These are phyloP conservation scores for Troides aeacus DNA, from an alignment of 2,888 invertebrate genomes.

Conservation along the genomic window DNA sequence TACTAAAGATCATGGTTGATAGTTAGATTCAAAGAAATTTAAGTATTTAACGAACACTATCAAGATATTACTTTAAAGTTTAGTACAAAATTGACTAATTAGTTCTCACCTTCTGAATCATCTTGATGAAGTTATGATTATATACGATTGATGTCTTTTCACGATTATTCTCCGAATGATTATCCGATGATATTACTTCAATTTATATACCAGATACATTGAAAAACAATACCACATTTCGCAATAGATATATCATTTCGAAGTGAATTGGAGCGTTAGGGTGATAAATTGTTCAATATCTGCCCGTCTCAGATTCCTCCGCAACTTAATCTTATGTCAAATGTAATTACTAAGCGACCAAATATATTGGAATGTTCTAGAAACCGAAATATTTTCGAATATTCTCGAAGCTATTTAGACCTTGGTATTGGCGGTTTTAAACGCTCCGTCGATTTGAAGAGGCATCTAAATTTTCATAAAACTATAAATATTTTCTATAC, in stretches of 20 bases:
- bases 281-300: slow-evolving; percentile 27
- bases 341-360: slow-evolving; percentile 4
- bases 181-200: slow-evolving; percentile 41
- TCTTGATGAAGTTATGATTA: slow-evolving; percentile 37
- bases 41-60: too few relatives aligned
- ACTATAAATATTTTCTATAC: too few relatives aligned
- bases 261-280: slow-evolving; percentile 54
- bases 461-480: too few relatives aligned
- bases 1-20: slow-evolving; percentile 8
- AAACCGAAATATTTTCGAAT: too few relatives aligned
- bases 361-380: too few relatives aligned
- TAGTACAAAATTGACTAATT: too few relatives aligned
- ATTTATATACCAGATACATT: slow-evolving; percentile 68
- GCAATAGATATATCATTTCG: slow-evolving; percentile 60
- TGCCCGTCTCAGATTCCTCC: slow-evolving; percentile 20
- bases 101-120: slow-evolving; percentile 54
- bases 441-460: too few relatives aligned
- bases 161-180: slow-evolving; percentile 47
- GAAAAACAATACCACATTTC: slow-evolving; percentile 66
- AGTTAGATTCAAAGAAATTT: too few relatives aligned
- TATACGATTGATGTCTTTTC: slow-evolving; percentile 29
- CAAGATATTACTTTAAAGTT: too few relatives aligned
- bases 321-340: slow-evolving; percentile 24
- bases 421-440: too few relatives aligned
- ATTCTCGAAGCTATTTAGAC: too few relatives aligned